Conservation (phyloP, 2,113 vertebrate species). For the Bujurquina vittata region DNA sequence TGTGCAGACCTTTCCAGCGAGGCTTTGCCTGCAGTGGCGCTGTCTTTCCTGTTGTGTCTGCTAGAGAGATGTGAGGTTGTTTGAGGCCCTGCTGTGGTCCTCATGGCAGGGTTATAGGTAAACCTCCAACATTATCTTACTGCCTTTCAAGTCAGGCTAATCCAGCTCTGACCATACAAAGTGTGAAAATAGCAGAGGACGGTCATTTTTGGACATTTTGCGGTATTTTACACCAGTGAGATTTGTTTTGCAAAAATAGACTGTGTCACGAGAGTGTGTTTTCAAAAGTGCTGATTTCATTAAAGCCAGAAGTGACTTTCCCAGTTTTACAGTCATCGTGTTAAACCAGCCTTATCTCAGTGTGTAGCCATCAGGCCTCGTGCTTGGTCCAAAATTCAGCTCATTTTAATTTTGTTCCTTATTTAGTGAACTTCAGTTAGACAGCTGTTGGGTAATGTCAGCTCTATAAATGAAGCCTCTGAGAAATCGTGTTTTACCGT, state of each 20-base stretch:
- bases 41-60: constrained; percentile 80
- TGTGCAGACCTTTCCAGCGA: constrained; percentile 69
- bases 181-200: too few species aligned
- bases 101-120: constrained; percentile 73
- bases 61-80: constrained; percentile 77
- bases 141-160: not conserved
- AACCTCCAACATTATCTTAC: not conserved
- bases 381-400: too few species aligned
- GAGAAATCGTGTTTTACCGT: too few species aligned
- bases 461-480: not conserved
- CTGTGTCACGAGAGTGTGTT: too few species aligned
- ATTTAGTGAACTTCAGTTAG: fast-evolving
- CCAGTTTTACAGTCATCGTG: fast-evolving
- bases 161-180: too few species aligned
- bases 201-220: too few species aligned
- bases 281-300: not conserved
- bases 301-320: fast-evolving
- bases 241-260: too few species aligned
- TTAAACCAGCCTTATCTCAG: fast-evolving
- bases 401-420: too few species aligned
- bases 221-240: too few species aligned
- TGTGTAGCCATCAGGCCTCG: not conserved
- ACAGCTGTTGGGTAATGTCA: not conserved
- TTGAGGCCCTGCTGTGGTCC: constrained; percentile 80
- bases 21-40: constrained; percentile 71